Evolutionary conservation across 1,140 invertebrate species (phyloP).

Genomic region (Drosophila sp.): DNA sequence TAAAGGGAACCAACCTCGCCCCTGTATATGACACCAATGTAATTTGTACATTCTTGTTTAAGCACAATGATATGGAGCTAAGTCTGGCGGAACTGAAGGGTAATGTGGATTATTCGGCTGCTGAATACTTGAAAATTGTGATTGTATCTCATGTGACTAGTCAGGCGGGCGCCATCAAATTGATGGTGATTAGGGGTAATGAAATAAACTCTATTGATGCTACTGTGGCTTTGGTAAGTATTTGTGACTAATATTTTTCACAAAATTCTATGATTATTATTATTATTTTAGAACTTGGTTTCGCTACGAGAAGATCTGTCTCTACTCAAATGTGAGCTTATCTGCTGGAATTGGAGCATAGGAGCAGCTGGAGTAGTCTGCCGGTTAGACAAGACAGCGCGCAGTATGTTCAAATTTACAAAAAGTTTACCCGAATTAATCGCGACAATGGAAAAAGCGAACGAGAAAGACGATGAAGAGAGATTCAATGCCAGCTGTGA

Average conservation of each 20-base stretch:
- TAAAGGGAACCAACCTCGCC: background rate
- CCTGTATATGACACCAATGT: background rate
- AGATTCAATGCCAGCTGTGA: conserved; percentile 17
- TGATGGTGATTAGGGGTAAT: conserved; percentile 86
- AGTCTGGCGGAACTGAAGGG: conserved; percentile 60
- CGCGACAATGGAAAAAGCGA: conserved; percentile 29
- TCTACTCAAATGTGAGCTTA: conserved; percentile 61
- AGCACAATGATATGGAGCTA: conserved; percentile 54
- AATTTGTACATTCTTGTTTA: background rate
- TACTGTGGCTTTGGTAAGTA: conserved; percentile 86
- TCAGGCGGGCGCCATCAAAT: conserved; percentile 22
- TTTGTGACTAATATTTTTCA: background rate
- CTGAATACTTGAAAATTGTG: conserved; percentile 72
- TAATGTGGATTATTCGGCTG: conserved; percentile 70
- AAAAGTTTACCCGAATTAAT: conserved; percentile 62
- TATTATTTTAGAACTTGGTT: conserved; percentile 58
- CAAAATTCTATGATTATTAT: background rate
- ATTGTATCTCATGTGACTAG: conserved; percentile 60
- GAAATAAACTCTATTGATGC: conserved; percentile 86
- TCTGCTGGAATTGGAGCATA: conserved; percentile 81
- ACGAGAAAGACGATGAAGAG: background rate
- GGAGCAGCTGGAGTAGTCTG: conserved; percentile 74
- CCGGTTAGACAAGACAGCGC: conserved; percentile 63
- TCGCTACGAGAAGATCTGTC: conserved; percentile 69
- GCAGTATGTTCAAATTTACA: conserved; percentile 67